These are phyloP conservation scores for Plebejus anna DNA, from an alignment of 2,888 invertebrate genomes.

Conservation along the genomic window DNA sequence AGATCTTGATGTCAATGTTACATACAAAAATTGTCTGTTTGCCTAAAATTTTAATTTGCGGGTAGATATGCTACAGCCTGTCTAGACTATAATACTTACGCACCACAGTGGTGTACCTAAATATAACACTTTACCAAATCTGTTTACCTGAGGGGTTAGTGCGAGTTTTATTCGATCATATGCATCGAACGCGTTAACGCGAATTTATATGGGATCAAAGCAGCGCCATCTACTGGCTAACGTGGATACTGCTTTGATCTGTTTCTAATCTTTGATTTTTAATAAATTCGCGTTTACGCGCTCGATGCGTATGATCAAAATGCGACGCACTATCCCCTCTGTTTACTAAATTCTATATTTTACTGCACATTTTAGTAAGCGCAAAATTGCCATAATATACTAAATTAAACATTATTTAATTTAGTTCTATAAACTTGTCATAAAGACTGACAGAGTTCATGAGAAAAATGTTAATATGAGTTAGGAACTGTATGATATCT, in stretches of 20 bases:
- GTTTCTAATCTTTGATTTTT: too few relatives aligned
- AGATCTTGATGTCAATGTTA: conserved; percentile 17
- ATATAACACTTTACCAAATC: background rate
- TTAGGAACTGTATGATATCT: background rate
- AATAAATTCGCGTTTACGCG: too few relatives aligned
- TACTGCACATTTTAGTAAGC: conserved; percentile 1
- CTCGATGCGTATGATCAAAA: too few relatives aligned
- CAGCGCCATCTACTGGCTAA: too few relatives aligned
- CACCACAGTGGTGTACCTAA: background rate
- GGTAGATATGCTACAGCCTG: conserved; percentile 16
- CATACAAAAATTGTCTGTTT: background rate
- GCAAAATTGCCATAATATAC: background rate
- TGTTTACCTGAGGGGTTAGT: background rate
- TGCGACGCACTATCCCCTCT: background rate
- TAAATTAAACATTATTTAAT: conserved; percentile 2
- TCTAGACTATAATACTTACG: background rate
- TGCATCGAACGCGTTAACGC: too few relatives aligned
- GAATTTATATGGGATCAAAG: too few relatives aligned
- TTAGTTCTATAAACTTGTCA: background rate
- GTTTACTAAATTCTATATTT: background rate
- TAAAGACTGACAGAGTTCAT: conserved; percentile 5
- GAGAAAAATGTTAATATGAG: background rate
- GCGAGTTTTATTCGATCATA: too few relatives aligned
- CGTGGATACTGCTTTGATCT: too few relatives aligned
- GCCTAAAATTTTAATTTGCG: conserved; percentile 9